phyloP scores from a whole-genome alignment of 2,797 vertebrate genomes.

The Tamandua tetradactyla region DNA sequence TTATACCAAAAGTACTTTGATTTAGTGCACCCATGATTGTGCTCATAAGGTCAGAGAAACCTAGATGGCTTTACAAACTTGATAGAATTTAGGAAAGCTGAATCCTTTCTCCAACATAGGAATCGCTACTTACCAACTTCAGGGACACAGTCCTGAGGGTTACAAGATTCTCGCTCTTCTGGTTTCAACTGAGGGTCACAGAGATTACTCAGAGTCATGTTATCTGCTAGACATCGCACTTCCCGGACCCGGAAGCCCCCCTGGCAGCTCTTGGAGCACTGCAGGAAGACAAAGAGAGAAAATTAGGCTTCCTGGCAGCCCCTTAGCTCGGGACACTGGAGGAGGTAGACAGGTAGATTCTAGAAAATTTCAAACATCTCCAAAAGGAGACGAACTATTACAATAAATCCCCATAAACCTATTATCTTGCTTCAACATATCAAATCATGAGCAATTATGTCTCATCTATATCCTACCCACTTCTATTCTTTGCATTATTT shows the following conservation, averaged over 20 bases:
- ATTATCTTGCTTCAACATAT: neutral
- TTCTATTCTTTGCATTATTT: neutral
- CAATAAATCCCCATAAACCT: neutral
- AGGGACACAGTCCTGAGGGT: constrained; percentile 91
- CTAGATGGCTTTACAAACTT: neutral
- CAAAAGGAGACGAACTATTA: neutral
- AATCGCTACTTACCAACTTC: constrained; percentile 89
- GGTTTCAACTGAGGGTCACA: constrained; percentile 91
- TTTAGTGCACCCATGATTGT: neutral
- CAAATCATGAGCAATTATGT: accelerated
- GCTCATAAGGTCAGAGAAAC: neutral
- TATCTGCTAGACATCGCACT: constrained; percentile 94
- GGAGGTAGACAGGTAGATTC: neutral
- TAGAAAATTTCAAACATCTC: neutral
- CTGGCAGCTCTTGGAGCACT: constrained; percentile 97
- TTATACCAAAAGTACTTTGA: neutral
- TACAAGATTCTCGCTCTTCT: constrained; percentile 90
- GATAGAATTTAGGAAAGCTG: neutral
- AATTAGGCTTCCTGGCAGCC: neutral
- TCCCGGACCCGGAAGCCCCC: constrained; percentile 94
- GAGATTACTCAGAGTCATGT: constrained; percentile 88
- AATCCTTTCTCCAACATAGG: constrained; percentile 24
- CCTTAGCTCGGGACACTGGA: neutral
- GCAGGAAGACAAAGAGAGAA: constrained; percentile 13
- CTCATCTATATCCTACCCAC: accelerated